A percentile compares a stretch with the other conserved stretches of the same genome.
These are phyloP conservation scores for Ichneumon xanthorius DNA, from an alignment of 2,888 invertebrate genomes.

Conservation along the genomic window DNA sequence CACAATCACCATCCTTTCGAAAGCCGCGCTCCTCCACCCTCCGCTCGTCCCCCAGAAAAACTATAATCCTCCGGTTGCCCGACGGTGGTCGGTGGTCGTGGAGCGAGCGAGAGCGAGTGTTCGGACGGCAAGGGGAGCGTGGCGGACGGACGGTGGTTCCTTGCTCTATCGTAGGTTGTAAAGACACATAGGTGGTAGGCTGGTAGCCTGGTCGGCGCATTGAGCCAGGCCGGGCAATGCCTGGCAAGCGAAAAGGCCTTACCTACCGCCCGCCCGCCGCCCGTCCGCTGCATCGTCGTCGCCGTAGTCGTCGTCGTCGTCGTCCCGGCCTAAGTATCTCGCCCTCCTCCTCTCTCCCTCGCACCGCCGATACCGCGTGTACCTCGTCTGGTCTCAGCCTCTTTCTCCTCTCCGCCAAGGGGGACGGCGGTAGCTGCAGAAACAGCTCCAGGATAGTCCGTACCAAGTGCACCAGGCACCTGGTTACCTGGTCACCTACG, in stretches of 20 bases:
- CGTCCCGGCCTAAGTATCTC: slow-evolving; percentile 53
- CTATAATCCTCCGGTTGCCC: slow-evolving; percentile 81
- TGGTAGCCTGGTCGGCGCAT: slow-evolving; percentile 52
- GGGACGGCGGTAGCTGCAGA: slow-evolving; percentile 49
- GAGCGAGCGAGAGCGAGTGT: slow-evolving; percentile 50
- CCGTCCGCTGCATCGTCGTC: slow-evolving; percentile 66
- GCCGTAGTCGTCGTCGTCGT: slow-evolving; percentile 56
- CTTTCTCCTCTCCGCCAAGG: slow-evolving; percentile 70
- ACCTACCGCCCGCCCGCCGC: slow-evolving; percentile 71
- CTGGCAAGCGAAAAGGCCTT: slow-evolving; percentile 59
- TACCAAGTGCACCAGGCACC: slow-evolving; percentile 80
- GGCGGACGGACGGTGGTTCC: slow-evolving; percentile 69
- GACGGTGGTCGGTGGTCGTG: slow-evolving; percentile 65
- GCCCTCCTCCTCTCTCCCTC: slow-evolving; percentile 51
- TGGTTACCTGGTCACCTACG: slow-evolving; percentile 79
- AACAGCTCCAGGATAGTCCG: slow-evolving; percentile 64
- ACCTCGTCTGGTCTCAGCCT: slow-evolving; percentile 41
- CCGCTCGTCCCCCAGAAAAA: slow-evolving; percentile 79
- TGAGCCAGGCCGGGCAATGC: slow-evolving; percentile 35
- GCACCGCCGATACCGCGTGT: slow-evolving; percentile 59
- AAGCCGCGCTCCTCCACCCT: slow-evolving; percentile 82
- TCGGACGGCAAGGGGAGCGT: slow-evolving; percentile 65
- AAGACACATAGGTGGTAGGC: slow-evolving; percentile 56
- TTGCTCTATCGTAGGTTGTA: slow-evolving; percentile 56
- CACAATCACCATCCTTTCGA: slow-evolving; percentile 85